Evolutionary conservation across 2,113 vertebrate genomes (phyloP).

Genomic region (Sus scrofa): T2T-Sscrofa CM000819.6:100411001-100411500

Average conservation of each 20-base stretch:
- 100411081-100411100: not conserved
- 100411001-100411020: not conserved
- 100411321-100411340: not conserved
- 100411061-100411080: not conserved
- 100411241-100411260: not conserved
- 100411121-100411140: not conserved
- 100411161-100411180: not conserved
- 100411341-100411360: not conserved
- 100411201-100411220: rapidly evolving
- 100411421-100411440: not conserved
- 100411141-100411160: not conserved
- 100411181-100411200: not conserved
- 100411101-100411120: not conserved
- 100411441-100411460: not conserved
- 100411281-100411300: not conserved
- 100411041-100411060: not conserved
- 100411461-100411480: not conserved
- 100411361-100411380: not conserved
- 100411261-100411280: not conserved
- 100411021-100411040: not conserved
- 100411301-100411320: not conserved
- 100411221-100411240: not conserved
- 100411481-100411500: not conserved
- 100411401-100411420: not conserved
- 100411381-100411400: not conserved